Evolutionary conservation across 1,140 invertebrate genomes (phyloP).

Genomic region (Trichonephila inaurata): DNA sequence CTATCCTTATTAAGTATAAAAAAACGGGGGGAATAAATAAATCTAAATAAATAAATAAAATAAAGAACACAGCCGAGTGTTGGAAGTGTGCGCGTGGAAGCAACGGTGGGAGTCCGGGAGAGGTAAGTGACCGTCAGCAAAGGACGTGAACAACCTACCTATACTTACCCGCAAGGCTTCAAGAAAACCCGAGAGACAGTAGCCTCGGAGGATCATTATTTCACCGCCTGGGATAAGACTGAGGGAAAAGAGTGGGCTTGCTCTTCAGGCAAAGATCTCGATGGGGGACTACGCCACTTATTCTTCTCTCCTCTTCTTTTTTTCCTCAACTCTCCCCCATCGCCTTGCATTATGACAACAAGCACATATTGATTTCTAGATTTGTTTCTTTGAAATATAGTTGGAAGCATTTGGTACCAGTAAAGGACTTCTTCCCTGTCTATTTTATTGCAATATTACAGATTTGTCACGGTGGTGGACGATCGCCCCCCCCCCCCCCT

Average conservation of each 20-base stretch:
- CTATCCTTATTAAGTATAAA: neutral
- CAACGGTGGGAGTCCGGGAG: slow-evolving; percentile 40
- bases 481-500: too few species aligned
- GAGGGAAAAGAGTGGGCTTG: neutral
- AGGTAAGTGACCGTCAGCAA: slow-evolving; percentile 59
- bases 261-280: neutral
- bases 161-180: slow-evolving; percentile 42
- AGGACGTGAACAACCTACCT: slow-evolving; percentile 62
- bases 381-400: neutral
- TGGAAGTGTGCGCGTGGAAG: neutral
- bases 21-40: neutral
- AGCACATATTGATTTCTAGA: slow-evolving; percentile 14
- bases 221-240: slow-evolving; percentile 21
- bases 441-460: too few species aligned
- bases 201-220: slow-evolving; percentile 46
- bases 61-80: neutral
- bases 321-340: neutral
- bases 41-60: neutral
- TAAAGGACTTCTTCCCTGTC: neutral
- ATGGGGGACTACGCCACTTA: neutral
- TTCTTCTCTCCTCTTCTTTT: neutral
- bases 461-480: too few species aligned
- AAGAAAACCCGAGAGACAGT: slow-evolving; percentile 35
- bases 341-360: slow-evolving; percentile 10
- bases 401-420: slow-evolving; percentile 14